Base-by-base conservation (phyloP, 2,797 vertebrate genomes). In the Hozukius guyotensis region DNA sequence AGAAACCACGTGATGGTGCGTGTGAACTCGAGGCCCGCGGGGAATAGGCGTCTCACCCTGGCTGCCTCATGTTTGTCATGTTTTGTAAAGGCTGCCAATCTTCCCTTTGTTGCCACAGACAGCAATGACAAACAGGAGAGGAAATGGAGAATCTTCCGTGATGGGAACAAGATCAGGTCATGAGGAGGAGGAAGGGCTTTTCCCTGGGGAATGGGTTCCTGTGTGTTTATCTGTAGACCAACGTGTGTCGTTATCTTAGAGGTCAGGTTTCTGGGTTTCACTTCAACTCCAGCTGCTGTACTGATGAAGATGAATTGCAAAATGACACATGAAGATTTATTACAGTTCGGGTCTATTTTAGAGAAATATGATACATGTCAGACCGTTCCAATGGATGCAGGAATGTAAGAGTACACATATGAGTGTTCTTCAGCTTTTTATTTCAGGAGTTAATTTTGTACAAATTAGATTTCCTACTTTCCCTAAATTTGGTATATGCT, bases 51-150 rank as follows among this genome's bases (percentile, higher is more conserved):
- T 91, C 82, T 91, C 86, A 85, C 72, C 62, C 65, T 9, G 72
- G 42, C 82, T 77, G 80, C 79, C 87, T 92, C 52, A 2, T 89
- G 84, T 92, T 90, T 88, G 86, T 75, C 85, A 81, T 90, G 88
- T 92, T 94, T 95, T 92, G 83, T 86, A 90, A 91, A 92, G 87
- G 73, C 82, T 89, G 88, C 83, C 89, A 88, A 73, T 91, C 85
- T 90, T 78, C 59, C 88, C 65, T 92, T 94, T 94, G 91, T 94
- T 93, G 68, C 65, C 2, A 22, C 72, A 82, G 87, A 90, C 86
- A 82, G 84, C 76, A 73, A 84, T 80, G 86, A 91, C 85, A 93
- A 91, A 92, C 84, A 72, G 77, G 25, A 57, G 71, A 77, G 86
- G 85, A 90, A 90, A 84, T 73, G 60, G 87, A 86, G 91, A 88